Percentiles rank a stretch among this genome's conserved stretches.
Conservation (phyloP, 2,888 invertebrate species). For the Heliothis peltigera region DNA sequence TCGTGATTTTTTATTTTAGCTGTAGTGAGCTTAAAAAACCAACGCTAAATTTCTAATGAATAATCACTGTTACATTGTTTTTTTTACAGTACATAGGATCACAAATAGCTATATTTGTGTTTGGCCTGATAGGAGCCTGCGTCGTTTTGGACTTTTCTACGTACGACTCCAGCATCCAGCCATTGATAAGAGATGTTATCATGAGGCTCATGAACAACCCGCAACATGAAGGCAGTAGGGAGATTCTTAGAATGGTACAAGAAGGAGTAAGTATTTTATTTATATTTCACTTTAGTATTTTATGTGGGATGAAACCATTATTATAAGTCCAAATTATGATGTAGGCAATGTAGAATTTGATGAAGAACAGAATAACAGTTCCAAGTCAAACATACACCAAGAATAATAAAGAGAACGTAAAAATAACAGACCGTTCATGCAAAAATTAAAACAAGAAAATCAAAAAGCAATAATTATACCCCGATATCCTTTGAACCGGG, state of each 20-base stretch:
- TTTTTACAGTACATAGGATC: constrained; percentile 92
- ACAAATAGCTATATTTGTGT: constrained; percentile 92
- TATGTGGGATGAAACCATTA: too few species aligned
- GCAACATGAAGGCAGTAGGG: constrained; percentile 91
- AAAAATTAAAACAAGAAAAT: constrained; percentile 11
- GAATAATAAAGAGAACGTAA: background rate
- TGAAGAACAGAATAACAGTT: too few species aligned
- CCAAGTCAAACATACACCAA: background rate
- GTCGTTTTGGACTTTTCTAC: constrained; percentile 95
- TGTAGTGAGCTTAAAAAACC: too few species aligned
- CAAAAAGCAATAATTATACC: constrained; percentile 28
- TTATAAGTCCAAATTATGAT: too few species aligned
- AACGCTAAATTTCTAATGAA: too few species aligned
- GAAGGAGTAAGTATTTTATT: constrained; percentile 93
- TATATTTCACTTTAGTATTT: background rate
- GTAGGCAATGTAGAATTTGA: too few species aligned
- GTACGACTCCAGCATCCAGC: constrained; percentile 94
- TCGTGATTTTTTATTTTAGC: background rate
- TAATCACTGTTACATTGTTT: too few species aligned
- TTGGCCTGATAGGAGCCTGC: constrained; percentile 93
- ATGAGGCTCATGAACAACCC: constrained; percentile 94
- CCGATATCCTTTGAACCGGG: constrained; percentile 31
- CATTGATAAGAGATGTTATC: constrained; percentile 93
- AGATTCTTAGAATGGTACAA: constrained; percentile 94
- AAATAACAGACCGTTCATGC: background rate